Evolutionary conservation across 2,888 invertebrate genomes (phyloP).

Genomic region (Limnephilus auricula): DNA sequence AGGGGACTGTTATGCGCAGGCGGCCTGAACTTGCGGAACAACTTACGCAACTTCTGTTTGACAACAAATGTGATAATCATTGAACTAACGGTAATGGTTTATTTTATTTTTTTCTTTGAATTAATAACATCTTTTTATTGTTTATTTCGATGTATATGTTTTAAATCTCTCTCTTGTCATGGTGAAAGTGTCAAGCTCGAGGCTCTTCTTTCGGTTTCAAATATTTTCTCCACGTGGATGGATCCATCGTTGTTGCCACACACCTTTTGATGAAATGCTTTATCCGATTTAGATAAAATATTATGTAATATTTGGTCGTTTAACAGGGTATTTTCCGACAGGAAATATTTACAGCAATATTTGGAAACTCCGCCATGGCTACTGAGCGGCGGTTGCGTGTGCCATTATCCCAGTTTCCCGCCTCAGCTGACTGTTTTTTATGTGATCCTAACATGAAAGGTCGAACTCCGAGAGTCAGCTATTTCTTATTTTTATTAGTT

Average conservation of each 20-base stretch:
- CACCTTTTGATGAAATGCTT: conserved; percentile 1
- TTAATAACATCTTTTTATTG: background rate
- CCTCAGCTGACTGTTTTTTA: conserved; percentile 26
- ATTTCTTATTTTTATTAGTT: background rate
- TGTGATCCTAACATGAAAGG: conserved; percentile 25
- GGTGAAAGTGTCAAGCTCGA: background rate
- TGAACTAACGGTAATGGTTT: background rate
- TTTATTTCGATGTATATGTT: background rate
- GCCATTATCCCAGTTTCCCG: conserved; percentile 27
- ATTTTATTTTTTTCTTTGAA: background rate
- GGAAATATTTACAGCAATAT: conserved; percentile 12
- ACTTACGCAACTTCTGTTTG: conserved; percentile 5
- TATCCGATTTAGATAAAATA: background rate
- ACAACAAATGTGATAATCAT: background rate
- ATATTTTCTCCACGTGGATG: background rate
- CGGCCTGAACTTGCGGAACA: background rate
- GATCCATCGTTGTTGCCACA: background rate
- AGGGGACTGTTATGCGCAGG: conserved; percentile 26
- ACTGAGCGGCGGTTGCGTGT: conserved; percentile 11
- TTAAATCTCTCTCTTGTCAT: background rate
- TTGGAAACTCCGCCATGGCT: conserved; percentile 18
- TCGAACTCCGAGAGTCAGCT: background rate
- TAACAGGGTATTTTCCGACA: background rate
- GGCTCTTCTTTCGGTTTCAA: background rate
- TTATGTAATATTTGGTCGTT: conserved; percentile 8